Evolutionary conservation across 2,113 vertebrate species (phyloP).

Genomic region (Planiliza haematocheilus): DNA sequence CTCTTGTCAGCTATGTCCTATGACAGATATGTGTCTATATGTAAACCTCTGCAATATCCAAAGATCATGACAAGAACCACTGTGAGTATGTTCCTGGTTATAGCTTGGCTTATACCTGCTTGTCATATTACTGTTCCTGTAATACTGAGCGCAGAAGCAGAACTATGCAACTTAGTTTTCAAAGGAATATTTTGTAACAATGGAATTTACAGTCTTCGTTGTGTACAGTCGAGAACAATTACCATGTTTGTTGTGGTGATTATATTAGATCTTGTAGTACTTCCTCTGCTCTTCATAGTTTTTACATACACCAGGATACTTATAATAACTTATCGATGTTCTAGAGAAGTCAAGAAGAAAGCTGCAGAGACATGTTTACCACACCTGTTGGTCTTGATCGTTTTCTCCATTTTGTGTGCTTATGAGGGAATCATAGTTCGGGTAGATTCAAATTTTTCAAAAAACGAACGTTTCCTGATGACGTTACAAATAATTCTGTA

Average conservation of each 20-base stretch:
- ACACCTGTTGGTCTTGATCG: slow-evolving; percentile 27
- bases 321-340: neutral
- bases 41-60: slow-evolving; percentile 18
- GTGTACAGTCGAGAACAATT: neutral
- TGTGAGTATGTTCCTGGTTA: neutral
- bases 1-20: neutral
- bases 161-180: slow-evolving; percentile 4
- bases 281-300: no score
- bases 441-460: slow-evolving; percentile 4
- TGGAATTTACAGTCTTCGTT: neutral
- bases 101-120: slow-evolving; percentile 22
- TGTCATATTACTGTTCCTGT: neutral
- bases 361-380: slow-evolving; percentile 43
- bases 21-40: slow-evolving; percentile 24
- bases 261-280: no score
- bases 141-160: neutral
- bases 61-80: slow-evolving; percentile 1
- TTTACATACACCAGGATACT: neutral
- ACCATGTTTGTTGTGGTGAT: no score
- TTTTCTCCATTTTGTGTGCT: neutral
- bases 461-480: slow-evolving; percentile 12
- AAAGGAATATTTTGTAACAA: neutral
- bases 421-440: slow-evolving; percentile 10
- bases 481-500: slow-evolving; percentile 16
- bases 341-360: slow-evolving; percentile 18